These are phyloP conservation scores for Etia nguti DNA, from an alignment of 2,113 vertebrate genomes.

Conservation along the genomic window DNA sequence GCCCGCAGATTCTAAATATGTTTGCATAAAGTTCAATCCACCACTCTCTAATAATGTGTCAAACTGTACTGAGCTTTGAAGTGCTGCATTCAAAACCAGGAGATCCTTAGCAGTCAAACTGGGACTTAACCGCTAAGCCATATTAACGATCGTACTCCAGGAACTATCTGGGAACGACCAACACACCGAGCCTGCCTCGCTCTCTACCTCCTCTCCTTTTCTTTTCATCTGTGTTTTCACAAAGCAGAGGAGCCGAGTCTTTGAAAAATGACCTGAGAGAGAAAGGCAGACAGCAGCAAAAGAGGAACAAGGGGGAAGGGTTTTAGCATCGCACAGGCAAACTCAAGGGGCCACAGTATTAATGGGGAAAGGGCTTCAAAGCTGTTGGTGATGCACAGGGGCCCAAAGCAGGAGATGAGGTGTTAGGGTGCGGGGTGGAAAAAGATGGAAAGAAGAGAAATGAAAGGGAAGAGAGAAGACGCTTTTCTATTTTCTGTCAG, in stretches of 20 bases:
- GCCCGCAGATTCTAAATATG: not conserved
- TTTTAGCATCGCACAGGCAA: not conserved
- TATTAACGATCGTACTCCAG: constrained; percentile 31
- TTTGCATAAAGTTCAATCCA: not conserved
- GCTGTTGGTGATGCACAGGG: constrained; percentile 1
- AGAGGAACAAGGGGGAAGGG: constrained; percentile 3
- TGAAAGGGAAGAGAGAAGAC: not conserved
- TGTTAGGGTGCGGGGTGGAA: not conserved
- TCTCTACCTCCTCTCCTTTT: not conserved
- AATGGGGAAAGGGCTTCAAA: constrained; percentile 40
- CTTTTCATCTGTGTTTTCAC: constrained; percentile 37
- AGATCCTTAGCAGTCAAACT: constrained; percentile 48
- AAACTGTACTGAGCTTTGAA: not conserved
- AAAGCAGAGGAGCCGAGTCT: constrained; percentile 35
- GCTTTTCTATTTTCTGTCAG: not conserved
- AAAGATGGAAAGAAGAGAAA: not conserved
- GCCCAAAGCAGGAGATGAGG: not conserved
- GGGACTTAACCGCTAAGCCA: constrained; percentile 21
- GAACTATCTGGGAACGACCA: constrained; percentile 15
- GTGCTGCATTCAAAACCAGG: not conserved
- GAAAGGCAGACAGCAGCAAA: constrained; percentile 14
- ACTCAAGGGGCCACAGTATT: constrained; percentile 25
- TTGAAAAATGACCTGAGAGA: constrained; percentile 58
- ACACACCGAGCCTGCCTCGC: not conserved
- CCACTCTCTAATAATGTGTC: constrained; percentile 6